A percentile compares a stretch with the other conserved stretches of the same genome.
Evolutionary conservation across 2,888 invertebrate species (phyloP).

Genomic region (Meteorus cinctellus): DNA sequence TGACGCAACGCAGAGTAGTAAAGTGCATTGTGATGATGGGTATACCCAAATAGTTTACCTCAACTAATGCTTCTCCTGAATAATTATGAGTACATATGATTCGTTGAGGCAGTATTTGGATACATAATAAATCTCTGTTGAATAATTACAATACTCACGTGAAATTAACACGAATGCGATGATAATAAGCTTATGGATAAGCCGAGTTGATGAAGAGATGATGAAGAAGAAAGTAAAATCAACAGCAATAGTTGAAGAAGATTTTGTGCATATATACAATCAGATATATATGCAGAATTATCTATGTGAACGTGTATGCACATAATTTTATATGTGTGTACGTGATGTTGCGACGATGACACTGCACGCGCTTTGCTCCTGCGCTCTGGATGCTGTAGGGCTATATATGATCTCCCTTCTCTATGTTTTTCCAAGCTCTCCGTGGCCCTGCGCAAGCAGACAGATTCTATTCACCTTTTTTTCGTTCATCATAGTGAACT

Average conservation of each 20-base stretch:
- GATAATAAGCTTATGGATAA: neutral
- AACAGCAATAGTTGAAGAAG: neutral
- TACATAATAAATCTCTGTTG: neutral
- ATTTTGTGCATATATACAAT: neutral
- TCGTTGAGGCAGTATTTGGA: neutral
- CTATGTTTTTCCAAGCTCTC: slow-evolving; percentile 5
- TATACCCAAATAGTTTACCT: neutral
- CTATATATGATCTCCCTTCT: slow-evolving; percentile 1
- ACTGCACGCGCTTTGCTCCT: slow-evolving; percentile 28
- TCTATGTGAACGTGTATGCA: neutral
- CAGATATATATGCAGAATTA: no score
- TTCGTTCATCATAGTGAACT: slow-evolving; percentile 36
- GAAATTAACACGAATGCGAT: neutral
- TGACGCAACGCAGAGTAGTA: slow-evolving; percentile 29
- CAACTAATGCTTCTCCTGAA: neutral
- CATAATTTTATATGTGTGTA: slow-evolving; percentile 5
- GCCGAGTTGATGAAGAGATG: neutral
- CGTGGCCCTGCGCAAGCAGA: slow-evolving; percentile 33
- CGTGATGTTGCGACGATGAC: slow-evolving; percentile 25
- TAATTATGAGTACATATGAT: neutral
- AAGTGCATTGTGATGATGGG: slow-evolving; percentile 8
- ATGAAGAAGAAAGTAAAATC: slow-evolving; percentile 6
- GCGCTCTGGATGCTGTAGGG: slow-evolving; percentile 34
- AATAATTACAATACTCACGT: neutral
- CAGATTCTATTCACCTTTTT: slow-evolving; percentile 47